Base-by-base conservation (phyloP, 2,797 vertebrate species). In the Synanceia verrucosa region DNA sequence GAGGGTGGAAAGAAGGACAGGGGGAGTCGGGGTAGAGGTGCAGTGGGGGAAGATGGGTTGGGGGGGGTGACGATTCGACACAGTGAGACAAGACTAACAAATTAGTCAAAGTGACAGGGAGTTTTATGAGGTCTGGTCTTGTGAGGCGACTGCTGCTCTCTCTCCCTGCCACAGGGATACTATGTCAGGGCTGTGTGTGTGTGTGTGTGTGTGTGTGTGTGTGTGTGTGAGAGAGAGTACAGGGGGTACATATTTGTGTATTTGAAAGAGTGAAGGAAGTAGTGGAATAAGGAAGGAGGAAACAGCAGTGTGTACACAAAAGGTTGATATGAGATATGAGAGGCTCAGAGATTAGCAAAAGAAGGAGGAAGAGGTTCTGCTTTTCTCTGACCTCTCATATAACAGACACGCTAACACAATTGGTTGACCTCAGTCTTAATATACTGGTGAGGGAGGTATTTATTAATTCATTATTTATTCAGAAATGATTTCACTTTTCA, bases 91-190 rank as follows among this genome's bases (percentile, higher is more conserved):
- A 92, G 89, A 92, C 92, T 90, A 94, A 94, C 91, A 94, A 93
- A 94, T 94, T 89, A 93, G 91, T 93, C 90, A 91, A 88, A 87
- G 90, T 91, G 93, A 92, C 92, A 92, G 90, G 83, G 86, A 87
- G 83, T 91, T 94, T 94, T 93, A 92, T 89, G 89, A 93, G 90
- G 88, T 88, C 86, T 88, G 86, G 82, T 88, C 85, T 85, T 82
- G 89, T 91, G 88, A 89, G 90, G 82, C 79, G 58, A 72, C 86
- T 83, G 81, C 79, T 79, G 44, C 77, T 79, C 78, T 57, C 84
- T 65, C 26, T 41, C 11, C 24, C 31, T 43, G 86, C 86, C 36
- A 28, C 62, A 76, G 85, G 84, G 79, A 85, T 66, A 74, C 72
- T 18, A 37, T 60, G 47, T 58, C 9, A 0, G 52, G 55, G 67